Evolutionary conservation across 2,113 vertebrate genomes (phyloP).

Genomic region (Odocoileus hemionus): DNA sequence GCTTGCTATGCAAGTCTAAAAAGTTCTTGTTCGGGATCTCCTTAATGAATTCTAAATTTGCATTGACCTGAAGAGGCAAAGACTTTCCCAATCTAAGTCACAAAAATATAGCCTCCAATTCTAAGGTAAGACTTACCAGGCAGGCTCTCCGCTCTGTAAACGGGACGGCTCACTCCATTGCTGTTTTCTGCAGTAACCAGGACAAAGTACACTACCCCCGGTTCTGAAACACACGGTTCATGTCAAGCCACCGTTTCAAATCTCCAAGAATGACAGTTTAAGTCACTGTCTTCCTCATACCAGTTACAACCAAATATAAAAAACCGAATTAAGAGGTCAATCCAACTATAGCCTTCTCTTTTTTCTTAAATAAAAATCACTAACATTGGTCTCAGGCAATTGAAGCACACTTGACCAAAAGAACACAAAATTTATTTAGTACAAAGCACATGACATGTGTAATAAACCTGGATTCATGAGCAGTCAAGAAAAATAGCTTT

Average conservation of each 20-base stretch:
- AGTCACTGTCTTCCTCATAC: conserved; percentile 49
- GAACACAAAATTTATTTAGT: background rate
- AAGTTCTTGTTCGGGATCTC: background rate
- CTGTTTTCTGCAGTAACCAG: conserved; percentile 82
- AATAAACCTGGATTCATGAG: background rate
- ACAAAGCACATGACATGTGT: background rate
- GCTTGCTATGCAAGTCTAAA: background rate
- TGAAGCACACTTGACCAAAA: conserved; percentile 28
- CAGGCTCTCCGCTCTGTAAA: conserved; percentile 75
- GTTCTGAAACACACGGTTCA: conserved; percentile 81
- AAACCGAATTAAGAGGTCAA: conserved; percentile 18
- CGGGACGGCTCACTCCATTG: conserved; percentile 75
- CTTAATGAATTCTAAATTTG: background rate
- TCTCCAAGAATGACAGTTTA: conserved; percentile 55
- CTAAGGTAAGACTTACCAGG: conserved; percentile 67
- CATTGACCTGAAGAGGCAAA: background rate
- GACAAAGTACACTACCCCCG: conserved; percentile 79
- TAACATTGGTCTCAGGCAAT: background rate
- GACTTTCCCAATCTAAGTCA: background rate
- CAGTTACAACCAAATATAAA: conserved; percentile 45
- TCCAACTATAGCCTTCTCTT: background rate
- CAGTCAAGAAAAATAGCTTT: background rate
- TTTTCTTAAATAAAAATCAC: background rate
- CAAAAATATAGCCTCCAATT: background rate
- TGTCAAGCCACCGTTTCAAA: conserved; percentile 72